These are phyloP conservation scores for Drosophila hamatofila DNA, from an alignment of 2,888 invertebrate genomes.

Conservation along the genomic window DNA sequence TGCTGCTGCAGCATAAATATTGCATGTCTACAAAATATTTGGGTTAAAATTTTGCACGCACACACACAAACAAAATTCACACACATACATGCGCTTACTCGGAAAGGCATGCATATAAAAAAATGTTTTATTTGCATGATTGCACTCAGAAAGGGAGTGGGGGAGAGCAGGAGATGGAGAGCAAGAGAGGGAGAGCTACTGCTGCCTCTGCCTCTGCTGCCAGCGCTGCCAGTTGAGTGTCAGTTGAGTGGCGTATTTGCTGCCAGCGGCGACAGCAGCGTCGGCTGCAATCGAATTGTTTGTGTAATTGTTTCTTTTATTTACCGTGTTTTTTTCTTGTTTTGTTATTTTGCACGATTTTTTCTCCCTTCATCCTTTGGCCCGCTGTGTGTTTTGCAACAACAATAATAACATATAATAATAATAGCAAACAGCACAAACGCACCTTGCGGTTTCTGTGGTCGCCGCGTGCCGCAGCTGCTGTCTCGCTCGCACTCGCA, in stretches of 20 bases:
- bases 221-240: conserved; percentile 52
- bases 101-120: conserved; percentile 39
- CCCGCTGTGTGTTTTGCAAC: conserved; percentile 48
- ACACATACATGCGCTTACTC: conserved; percentile 19
- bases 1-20: conserved; percentile 65
- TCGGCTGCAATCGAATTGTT: conserved; percentile 66
- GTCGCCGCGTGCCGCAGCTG: conserved; percentile 37
- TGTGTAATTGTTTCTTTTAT: conserved; percentile 71
- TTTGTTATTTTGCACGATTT: conserved; percentile 7
- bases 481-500: conserved; percentile 14
- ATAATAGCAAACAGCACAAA: conserved; percentile 57
- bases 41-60: conserved; percentile 75
- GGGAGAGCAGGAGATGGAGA: conserved; percentile 3
- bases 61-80: conserved; percentile 27
- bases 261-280: conserved; percentile 56
- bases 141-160: conserved; percentile 59
- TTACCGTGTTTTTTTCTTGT: conserved; percentile 25
- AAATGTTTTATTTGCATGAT: conserved; percentile 79
- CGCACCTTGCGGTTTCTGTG: conserved; percentile 81
- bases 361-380: conserved; percentile 40
- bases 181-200: conserved; percentile 14
- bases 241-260: conserved; percentile 66
- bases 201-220: conserved; percentile 16
- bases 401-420: conserved; percentile 54
- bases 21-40: conserved; percentile 81